phyloP scores from a whole-genome alignment of 1,140 invertebrate genomes.

The Drosophila asahinai region DNA sequence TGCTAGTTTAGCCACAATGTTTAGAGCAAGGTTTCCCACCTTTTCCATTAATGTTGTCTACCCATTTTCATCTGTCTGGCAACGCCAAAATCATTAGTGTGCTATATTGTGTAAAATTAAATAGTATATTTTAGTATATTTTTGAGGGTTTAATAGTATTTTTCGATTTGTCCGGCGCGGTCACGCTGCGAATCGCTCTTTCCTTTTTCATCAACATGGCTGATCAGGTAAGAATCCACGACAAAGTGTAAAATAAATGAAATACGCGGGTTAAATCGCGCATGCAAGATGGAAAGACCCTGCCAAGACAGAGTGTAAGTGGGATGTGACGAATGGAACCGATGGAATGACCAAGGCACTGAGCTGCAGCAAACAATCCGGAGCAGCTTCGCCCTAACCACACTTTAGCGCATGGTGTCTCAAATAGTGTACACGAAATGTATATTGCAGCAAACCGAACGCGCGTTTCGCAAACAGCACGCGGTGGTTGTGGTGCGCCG shows the following conservation, averaged over 20 bases:
- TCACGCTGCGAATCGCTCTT: constrained; percentile 51
- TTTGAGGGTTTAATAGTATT: no score
- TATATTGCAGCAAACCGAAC: constrained; percentile 89
- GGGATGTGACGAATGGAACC: background rate
- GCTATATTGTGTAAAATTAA: no score
- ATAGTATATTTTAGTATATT: no score
- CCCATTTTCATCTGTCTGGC: no score
- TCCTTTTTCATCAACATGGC: constrained; percentile 85
- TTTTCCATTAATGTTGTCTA: no score
- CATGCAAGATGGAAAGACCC: background rate
- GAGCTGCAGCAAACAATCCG: background rate
- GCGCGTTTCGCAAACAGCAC: constrained; percentile 97
- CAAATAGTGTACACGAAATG: constrained; percentile 48
- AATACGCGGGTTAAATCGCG: constrained; percentile 36
- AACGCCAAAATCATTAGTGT: no score
- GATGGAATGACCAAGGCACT: background rate
- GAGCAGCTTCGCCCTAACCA: constrained; percentile 60
- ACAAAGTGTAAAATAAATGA: constrained; percentile 63
- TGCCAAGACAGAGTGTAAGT: constrained; percentile 20
- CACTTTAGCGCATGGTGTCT: constrained; percentile 67
- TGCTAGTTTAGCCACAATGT: no score
- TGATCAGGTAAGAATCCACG: constrained; percentile 84
- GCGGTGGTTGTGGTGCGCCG: constrained; percentile 97
- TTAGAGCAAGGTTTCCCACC: no score
- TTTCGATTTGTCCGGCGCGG: no score